Percentiles rank a stretch among this genome's conserved stretches.
phyloP scores from a whole-genome alignment of 2,797 vertebrate species.

The Rhinatrema bivittatum region DNA sequence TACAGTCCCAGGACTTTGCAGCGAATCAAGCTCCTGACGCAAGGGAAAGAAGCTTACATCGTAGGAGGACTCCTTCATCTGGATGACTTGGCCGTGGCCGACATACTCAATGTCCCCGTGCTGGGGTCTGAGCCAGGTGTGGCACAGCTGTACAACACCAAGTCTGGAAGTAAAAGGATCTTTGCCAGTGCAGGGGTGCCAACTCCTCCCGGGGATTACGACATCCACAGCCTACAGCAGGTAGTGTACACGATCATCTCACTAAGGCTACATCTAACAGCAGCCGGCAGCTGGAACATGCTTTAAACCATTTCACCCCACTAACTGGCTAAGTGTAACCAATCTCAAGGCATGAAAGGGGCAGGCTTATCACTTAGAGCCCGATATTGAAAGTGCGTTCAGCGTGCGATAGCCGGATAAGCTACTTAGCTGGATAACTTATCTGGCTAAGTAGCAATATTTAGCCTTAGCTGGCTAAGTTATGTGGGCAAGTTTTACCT shows the following conservation, averaged over 20 bases:
- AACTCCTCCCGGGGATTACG: constrained; percentile 61
- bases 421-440: no score
- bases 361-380: no score
- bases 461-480: no score
- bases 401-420: no score
- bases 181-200: constrained; percentile 61
- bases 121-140: constrained; percentile 70
- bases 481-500: no score
- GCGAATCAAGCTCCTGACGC: constrained; percentile 67
- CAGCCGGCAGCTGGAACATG: no score
- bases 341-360: no score
- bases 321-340: no score
- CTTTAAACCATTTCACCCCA: no score
- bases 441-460: no score
- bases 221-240: constrained; percentile 65
- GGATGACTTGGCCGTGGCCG: constrained; percentile 81
- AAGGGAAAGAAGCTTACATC: constrained; percentile 68
- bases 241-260: constrained; percentile 47
- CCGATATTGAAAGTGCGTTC: no score
- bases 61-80: constrained; percentile 65
- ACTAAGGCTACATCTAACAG: no score
- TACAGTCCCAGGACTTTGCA: constrained; percentile 76
- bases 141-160: constrained; percentile 65
- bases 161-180: constrained; percentile 74
- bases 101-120: constrained; percentile 70